phyloP scores from a whole-genome alignment of 2,888 invertebrate genomes.

The Leptogaster cylindrica region DNA sequence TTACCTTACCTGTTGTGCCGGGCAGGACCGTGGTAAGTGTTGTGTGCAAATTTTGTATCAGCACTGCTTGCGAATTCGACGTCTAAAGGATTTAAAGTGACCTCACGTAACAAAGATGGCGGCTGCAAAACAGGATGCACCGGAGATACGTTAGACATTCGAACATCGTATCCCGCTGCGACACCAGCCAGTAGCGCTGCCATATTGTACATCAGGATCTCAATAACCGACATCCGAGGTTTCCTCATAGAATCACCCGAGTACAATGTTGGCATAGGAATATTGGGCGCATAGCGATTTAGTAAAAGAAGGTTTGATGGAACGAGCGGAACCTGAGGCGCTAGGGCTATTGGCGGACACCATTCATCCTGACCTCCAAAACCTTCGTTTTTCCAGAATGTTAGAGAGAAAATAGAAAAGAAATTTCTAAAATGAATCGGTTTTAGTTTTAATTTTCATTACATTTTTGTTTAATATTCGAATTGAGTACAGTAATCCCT shows the following conservation, averaged over 20 bases:
- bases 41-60: slow-evolving; percentile 66
- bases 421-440: slow-evolving; percentile 25
- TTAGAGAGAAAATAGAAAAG: slow-evolving; percentile 27
- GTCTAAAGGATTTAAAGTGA: slow-evolving; percentile 51
- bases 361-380: slow-evolving; percentile 58
- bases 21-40: slow-evolving; percentile 89
- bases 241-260: slow-evolving; percentile 69
- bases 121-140: slow-evolving; percentile 82
- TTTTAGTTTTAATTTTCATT: neutral
- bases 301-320: slow-evolving; percentile 60
- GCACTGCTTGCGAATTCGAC: slow-evolving; percentile 50
- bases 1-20: slow-evolving; percentile 70
- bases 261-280: slow-evolving; percentile 83
- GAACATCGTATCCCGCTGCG: slow-evolving; percentile 90
- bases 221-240: slow-evolving; percentile 60
- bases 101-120: slow-evolving; percentile 64
- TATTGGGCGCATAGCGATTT: slow-evolving; percentile 60
- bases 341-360: slow-evolving; percentile 54
- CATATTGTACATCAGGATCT: slow-evolving; percentile 80
- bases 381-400: slow-evolving; percentile 48
- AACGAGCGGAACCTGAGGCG: slow-evolving; percentile 57
- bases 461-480: slow-evolving; percentile 4
- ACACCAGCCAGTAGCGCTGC: slow-evolving; percentile 90
- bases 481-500: too few species aligned
- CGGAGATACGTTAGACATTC: slow-evolving; percentile 84